Base-by-base conservation (phyloP, 1,140 invertebrate species). In the Delia radicum region DNA sequence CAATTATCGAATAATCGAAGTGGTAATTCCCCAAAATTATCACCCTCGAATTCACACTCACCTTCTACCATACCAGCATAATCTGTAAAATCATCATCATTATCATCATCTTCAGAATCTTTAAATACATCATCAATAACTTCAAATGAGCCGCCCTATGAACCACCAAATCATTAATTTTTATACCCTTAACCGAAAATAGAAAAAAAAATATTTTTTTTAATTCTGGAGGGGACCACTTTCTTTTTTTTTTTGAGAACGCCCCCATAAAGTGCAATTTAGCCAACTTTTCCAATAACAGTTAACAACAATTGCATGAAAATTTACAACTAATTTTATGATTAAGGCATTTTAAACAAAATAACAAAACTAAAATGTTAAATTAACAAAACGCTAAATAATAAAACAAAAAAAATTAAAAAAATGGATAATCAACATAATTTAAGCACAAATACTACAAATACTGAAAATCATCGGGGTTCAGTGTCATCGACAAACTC, bases 401-500 rank as follows among this genome's bases (percentile, higher is more conserved):
- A 63, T 4, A 61, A 74, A 18, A 74, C 21, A 29, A 62, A 37
- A 31, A 1, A 74, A 71, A 29, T 10, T 10, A 73, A 18, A 42
- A 62, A 67, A 42, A 75, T 75, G 74, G 74, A 72, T 4, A 46
- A 31, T 37, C 71, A 61, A 27, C 46, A 37, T 0, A 75, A 72
- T 24, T 69, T 69, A 69, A 69, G 15, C n/a, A 37, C 33, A 13
- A 37, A 74, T 6, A 26, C 37, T 15, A 48, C 33, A 10, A 62
- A 48, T 26, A 55, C 55, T 15, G 78, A 79, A 37, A 83, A 83
- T 77, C 83, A 85, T 69, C 83, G 83, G 21, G 83, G 83, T 37
- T 85, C 83, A n/a, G 81, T 85, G 33, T 85, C 83, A 46, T 85
- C 83, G 28, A 83, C 75, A 21, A 82, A 79, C 46, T 85, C 83